Evolutionary conservation across 2,797 vertebrate species (phyloP).

Genomic region (Luscinia megarhynchos): DNA sequence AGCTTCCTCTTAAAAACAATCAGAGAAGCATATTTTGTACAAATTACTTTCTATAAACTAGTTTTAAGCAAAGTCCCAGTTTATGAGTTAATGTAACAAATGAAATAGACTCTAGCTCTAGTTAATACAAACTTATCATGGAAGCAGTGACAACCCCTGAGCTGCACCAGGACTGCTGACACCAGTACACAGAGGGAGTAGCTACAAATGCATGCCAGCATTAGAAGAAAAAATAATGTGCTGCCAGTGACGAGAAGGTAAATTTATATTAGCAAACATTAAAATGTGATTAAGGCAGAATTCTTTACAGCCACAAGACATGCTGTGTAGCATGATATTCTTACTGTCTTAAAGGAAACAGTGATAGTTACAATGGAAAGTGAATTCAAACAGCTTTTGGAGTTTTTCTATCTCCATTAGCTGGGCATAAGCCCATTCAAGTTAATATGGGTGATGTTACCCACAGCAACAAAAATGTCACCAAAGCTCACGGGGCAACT

Average conservation of each 20-base stretch:
- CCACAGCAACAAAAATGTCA: background rate
- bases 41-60: background rate
- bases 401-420: background rate
- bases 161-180: conserved; percentile 8
- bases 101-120: background rate
- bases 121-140: conserved; percentile 12
- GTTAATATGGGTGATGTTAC: background rate
- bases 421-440: background rate
- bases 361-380: background rate
- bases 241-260: background rate
- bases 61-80: background rate
- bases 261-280: background rate
- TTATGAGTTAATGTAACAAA: background rate
- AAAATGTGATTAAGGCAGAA: conserved; percentile 17
- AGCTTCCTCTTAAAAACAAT: background rate
- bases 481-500: background rate
- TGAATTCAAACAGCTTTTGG: background rate
- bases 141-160: conserved; percentile 7
- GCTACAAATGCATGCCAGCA: conserved; percentile 6
- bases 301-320: background rate
- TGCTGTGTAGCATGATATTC: background rate
- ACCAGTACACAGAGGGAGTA: background rate
- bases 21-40: background rate
- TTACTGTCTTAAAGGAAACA: background rate
- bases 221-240: conserved; percentile 18